phyloP scores from a whole-genome alignment of 1,140 invertebrate species.

The Nephila pilipes region DNA sequence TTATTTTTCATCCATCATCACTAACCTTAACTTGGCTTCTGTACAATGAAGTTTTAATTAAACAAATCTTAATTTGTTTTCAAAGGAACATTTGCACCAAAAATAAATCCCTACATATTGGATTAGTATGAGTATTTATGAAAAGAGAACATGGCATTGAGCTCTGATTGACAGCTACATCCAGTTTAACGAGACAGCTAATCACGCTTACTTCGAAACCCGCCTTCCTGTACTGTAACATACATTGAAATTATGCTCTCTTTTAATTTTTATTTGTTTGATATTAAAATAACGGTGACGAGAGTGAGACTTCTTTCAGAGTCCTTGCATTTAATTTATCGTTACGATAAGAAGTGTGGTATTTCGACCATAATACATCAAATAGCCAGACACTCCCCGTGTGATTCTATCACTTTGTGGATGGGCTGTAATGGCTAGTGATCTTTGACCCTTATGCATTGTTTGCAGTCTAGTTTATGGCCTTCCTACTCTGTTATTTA shows the following conservation, averaged over 20 bases:
- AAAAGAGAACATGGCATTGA: not conserved
- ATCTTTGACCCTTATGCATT: conserved; percentile 54
- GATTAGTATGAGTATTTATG: not conserved
- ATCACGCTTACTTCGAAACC: not conserved
- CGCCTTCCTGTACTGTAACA: not conserved
- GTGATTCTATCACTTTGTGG: conserved; percentile 62
- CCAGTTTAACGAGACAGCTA: not conserved
- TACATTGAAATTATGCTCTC: not conserved
- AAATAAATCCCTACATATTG: too few relatives aligned
- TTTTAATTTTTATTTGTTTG: not conserved
- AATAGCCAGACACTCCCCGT: conserved; percentile 45
- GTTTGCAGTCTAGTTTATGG: conserved; percentile 73
- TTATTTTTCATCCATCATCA: too few relatives aligned
- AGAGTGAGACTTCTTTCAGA: conserved; percentile 51
- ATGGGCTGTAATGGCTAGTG: conserved; percentile 62
- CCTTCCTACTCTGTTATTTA: conserved; percentile 67
- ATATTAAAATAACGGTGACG: conserved; percentile 72
- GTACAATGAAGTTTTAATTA: too few relatives aligned
- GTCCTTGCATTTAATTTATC: conserved; percentile 58
- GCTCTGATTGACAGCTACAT: not conserved
- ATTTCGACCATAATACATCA: conserved; percentile 70
- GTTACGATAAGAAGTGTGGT: conserved; percentile 67
- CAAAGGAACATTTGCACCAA: too few relatives aligned
- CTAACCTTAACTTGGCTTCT: too few relatives aligned
- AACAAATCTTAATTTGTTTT: too few relatives aligned